A percentile compares a stretch with the other conserved stretches of the same genome.
These are phyloP conservation scores for Thryonomys swinderianus DNA, from an alignment of 2,113 vertebrate genomes.

Conservation along the genomic window DNA sequence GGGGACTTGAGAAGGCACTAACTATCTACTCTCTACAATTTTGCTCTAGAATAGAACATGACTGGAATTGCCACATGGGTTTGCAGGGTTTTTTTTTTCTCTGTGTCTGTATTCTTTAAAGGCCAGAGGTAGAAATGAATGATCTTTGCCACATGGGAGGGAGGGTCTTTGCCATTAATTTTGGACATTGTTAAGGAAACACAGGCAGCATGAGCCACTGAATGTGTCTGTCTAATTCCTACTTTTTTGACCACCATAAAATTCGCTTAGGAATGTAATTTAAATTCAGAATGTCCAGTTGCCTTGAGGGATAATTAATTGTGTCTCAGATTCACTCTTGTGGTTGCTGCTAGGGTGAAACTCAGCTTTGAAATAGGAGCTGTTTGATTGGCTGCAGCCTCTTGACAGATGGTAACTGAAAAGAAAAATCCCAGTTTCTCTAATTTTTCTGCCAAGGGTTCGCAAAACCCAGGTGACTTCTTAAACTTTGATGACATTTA, in stretches of 20 bases:
- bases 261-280: constrained; percentile 56
- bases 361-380: constrained; percentile 67
- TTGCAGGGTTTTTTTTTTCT: not conserved
- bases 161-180: not conserved
- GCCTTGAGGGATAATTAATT: constrained; percentile 75
- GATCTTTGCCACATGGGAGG: not conserved
- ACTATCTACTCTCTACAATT: not conserved
- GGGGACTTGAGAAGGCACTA: not conserved
- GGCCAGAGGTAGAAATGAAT: not conserved
- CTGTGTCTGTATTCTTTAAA: not conserved
- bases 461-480: constrained; percentile 55
- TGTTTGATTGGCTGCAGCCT: constrained; percentile 69
- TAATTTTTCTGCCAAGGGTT: constrained; percentile 60
- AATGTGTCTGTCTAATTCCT: constrained; percentile 23
- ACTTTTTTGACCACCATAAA: constrained; percentile 22
- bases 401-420: constrained; percentile 71
- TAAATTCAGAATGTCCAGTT: constrained; percentile 65
- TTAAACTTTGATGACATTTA: constrained; percentile 51
- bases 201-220: not conserved
- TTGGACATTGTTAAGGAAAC: not conserved
- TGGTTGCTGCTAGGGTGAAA: constrained; percentile 58
- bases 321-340: constrained; percentile 68
- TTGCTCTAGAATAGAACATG: not conserved
- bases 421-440: constrained; percentile 64
- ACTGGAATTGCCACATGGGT: not conserved